Percentiles rank a stretch among this genome's conserved stretches.
Conservation (phyloP, 1,140 invertebrate species). For the Arctopsyche grandis region DNA sequence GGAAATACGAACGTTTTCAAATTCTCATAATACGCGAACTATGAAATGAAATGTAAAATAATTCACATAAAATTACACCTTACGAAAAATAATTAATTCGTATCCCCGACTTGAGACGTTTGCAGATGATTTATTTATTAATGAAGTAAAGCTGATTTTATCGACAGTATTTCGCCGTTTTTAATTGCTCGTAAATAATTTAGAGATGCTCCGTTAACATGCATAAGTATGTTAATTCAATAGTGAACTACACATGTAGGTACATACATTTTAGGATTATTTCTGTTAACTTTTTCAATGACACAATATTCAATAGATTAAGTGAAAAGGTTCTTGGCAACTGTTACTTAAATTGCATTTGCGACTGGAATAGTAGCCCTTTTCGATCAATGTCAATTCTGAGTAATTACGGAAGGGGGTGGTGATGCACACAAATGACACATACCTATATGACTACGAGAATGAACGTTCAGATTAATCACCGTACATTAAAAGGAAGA, state of each 20-base stretch:
- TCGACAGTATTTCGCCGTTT: not conserved
- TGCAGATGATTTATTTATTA: slow-evolving; percentile 5
- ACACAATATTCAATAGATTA: no score
- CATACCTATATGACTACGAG: no score
- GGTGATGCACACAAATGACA: not conserved
- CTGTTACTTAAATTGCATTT: not conserved
- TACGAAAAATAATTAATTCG: not conserved
- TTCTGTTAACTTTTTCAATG: no score
- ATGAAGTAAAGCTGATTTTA: slow-evolving; percentile 14
- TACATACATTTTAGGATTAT: not conserved
- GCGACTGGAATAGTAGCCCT: not conserved
- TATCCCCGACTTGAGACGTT: not conserved
- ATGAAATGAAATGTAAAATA: not conserved
- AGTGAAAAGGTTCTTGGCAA: no score
- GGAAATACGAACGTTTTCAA: not conserved
- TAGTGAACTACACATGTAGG: slow-evolving; percentile 9
- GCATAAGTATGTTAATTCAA: not conserved
- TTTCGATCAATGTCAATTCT: slow-evolving; percentile 10
- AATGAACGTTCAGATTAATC: no score
- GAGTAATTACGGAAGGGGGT: slow-evolving; percentile 1
- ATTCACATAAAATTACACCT: not conserved
- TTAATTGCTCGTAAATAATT: slow-evolving; percentile 5
- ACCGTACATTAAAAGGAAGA: no score
- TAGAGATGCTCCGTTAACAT: not conserved
- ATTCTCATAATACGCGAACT: not conserved